A percentile compares a stretch with the other conserved stretches of the same genome.
These are phyloP conservation scores for Teleogryllus occipitalis DNA, from an alignment of 1,140 invertebrate species.

Conservation along the genomic window DNA sequence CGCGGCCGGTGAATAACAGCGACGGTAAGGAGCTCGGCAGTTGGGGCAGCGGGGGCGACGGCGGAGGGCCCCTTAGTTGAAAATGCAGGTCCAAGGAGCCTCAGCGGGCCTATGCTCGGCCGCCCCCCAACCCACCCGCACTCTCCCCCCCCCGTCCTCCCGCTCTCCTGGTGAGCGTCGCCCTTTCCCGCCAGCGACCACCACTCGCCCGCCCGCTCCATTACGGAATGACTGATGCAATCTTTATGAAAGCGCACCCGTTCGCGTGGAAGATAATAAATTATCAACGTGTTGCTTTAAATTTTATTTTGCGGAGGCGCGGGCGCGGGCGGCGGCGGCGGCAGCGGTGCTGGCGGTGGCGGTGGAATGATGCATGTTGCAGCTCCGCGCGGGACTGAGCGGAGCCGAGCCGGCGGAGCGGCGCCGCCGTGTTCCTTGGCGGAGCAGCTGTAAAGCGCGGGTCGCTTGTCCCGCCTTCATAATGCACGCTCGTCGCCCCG, in stretches of 20 bases:
- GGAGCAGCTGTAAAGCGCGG: neutral
- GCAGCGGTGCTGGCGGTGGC: neutral
- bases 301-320: neutral
- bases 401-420: no score
- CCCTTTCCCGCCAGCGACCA: no score
- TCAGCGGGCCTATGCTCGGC: no score
- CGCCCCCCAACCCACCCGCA: no score
- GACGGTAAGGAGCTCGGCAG: no score
- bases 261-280: slow-evolving; percentile 4
- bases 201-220: neutral
- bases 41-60: no score
- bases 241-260: neutral
- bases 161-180: no score
- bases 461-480: neutral
- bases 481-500: neutral
- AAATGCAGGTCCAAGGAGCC: no score
- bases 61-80: no score
- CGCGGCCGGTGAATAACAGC: no score
- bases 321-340: no score
- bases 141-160: neutral
- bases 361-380: neutral
- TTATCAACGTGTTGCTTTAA: slow-evolving; percentile 5
- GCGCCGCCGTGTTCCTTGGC: neutral
- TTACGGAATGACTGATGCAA: neutral
- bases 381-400: neutral